phyloP scores from a whole-genome alignment of 1,140 invertebrate genomes.

The Meteorus sp. region DNA sequence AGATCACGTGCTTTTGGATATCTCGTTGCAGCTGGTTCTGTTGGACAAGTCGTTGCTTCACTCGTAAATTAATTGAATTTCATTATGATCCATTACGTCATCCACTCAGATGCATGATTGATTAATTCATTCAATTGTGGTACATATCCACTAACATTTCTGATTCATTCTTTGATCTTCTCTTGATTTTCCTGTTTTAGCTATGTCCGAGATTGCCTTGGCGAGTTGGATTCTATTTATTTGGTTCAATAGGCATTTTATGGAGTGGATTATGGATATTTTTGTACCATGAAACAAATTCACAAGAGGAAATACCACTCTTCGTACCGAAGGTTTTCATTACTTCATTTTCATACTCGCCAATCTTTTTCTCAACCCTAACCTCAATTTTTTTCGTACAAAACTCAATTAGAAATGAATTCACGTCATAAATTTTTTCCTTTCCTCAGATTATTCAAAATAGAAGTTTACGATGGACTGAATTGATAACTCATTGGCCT shows the following conservation, averaged over 20 bases:
- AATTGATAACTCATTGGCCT: slow-evolving; percentile 73
- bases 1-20: slow-evolving; percentile 78
- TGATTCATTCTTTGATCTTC: not conserved
- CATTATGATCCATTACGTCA: not conserved
- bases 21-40: slow-evolving; percentile 72
- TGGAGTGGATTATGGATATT: slow-evolving; percentile 73
- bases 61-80: slow-evolving; percentile 59
- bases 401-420: slow-evolving; percentile 12
- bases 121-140: too few species aligned
- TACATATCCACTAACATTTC: not conserved
- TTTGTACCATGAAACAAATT: slow-evolving; percentile 63
- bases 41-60: slow-evolving; percentile 78
- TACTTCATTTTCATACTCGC: too few species aligned
- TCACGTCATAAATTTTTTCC: slow-evolving; percentile 8
- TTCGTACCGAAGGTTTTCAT: slow-evolving; percentile 66
- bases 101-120: not conserved
- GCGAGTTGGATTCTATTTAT: slow-evolving; percentile 73
- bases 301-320: slow-evolving; percentile 69
- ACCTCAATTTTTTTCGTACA: not conserved
- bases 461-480: slow-evolving; percentile 65
- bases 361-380: slow-evolving; percentile 14
- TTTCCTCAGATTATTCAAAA: slow-evolving; percentile 59
- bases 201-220: slow-evolving; percentile 68
- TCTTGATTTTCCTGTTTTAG: slow-evolving; percentile 41
- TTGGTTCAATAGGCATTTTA: slow-evolving; percentile 71